phyloP scores from a whole-genome alignment of 2,113 vertebrate species.

The Marmota monax region DNA sequence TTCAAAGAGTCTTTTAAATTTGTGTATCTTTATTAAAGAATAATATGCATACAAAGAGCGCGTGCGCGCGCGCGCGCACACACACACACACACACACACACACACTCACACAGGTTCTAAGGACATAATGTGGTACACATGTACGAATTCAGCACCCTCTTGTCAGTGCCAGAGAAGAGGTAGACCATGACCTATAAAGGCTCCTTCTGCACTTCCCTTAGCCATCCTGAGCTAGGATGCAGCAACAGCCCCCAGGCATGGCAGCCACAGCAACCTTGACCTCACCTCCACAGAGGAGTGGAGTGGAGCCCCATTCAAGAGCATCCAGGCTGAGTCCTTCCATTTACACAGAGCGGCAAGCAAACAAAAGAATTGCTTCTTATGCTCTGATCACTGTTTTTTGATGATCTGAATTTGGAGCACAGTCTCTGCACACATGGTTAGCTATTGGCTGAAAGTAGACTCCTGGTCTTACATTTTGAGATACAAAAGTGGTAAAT shows the following conservation, averaged over 20 bases:
- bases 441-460: not conserved
- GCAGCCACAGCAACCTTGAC: accelerated
- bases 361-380: not conserved
- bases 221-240: no score
- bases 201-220: not conserved
- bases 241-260: not conserved
- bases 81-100: no score
- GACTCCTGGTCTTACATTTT: not conserved
- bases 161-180: not conserved
- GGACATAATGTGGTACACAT: not conserved
- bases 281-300: not conserved
- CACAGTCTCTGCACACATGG: not conserved
- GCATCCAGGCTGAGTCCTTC: accelerated
- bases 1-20: not conserved
- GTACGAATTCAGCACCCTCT: not conserved
- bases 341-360: no score
- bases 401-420: not conserved
- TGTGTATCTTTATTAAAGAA: not conserved
- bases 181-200: not conserved
- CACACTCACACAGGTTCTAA: not conserved
- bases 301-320: not conserved
- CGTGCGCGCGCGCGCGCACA: accelerated
- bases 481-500: conserved; percentile 8
- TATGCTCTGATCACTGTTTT: not conserved
- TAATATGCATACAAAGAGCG: not conserved